phyloP scores from a whole-genome alignment of 2,113 vertebrate genomes.

The Chiloscyllium plagiosum region DNA sequence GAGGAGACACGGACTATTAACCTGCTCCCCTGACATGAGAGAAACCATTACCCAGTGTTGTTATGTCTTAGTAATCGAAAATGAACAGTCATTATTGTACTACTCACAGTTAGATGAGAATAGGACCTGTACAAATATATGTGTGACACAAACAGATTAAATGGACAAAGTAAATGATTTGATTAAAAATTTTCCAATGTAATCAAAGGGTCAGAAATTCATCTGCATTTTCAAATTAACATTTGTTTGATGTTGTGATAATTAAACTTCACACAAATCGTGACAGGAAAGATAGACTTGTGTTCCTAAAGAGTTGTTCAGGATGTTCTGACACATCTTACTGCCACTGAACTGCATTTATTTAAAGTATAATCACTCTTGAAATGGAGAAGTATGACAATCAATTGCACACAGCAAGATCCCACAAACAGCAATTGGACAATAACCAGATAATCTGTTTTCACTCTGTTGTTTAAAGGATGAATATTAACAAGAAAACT shows the following conservation, averaged over 20 bases:
- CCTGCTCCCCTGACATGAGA: not conserved
- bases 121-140: not conserved
- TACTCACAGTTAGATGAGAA: not conserved
- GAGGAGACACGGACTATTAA: not conserved
- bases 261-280: not conserved
- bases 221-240: not conserved
- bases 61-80: constrained; percentile 9
- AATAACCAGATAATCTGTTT: not conserved
- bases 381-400: not conserved
- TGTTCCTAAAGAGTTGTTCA: not conserved
- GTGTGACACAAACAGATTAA: constrained; percentile 19
- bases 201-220: not conserved
- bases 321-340: not conserved
- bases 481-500: not conserved
- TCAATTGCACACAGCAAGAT: not conserved
- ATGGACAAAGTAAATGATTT: constrained; percentile 12
- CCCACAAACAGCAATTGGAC: not conserved
- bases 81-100: not conserved
- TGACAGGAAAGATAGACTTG: not conserved
- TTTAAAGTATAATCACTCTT: not conserved
- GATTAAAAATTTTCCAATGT: not conserved
- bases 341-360: not conserved
- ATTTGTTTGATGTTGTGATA: constrained; percentile 9
- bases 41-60: not conserved
- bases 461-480: not conserved